Conservation (phyloP, 2,888 invertebrate species). For the Erpobdella octoculata region DNA sequence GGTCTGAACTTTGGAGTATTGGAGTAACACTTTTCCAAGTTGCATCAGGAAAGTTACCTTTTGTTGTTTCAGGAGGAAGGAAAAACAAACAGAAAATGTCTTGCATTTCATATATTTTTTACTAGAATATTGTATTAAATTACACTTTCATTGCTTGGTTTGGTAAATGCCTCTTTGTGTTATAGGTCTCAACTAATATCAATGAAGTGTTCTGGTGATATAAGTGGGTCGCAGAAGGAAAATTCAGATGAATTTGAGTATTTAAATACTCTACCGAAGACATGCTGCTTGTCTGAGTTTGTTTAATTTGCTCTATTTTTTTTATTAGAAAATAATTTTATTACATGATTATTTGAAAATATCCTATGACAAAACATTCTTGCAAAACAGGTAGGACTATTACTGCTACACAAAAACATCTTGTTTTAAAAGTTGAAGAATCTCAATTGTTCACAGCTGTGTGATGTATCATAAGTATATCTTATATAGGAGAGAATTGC, state of each 20-base stretch:
- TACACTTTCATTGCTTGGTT: neutral
- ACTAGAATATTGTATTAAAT: neutral
- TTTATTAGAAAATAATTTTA: no score
- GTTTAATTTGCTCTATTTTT: neutral
- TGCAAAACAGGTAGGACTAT: no score
- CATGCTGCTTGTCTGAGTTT: slow-evolving; percentile 14
- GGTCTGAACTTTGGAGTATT: slow-evolving; percentile 22
- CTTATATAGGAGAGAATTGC: no score
- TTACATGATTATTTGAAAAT: no score
- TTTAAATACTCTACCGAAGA: neutral
- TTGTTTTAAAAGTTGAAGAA: no score
- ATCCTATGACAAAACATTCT: no score
- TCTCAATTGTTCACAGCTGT: no score
- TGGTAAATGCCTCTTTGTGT: neutral
- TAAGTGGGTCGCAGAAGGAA: neutral
- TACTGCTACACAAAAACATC: no score
- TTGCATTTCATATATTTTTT: neutral
- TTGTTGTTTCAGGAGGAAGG: slow-evolving; percentile 20
- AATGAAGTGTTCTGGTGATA: neutral
- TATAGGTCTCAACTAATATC: slow-evolving; percentile 14
- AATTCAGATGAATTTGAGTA: slow-evolving; percentile 10
- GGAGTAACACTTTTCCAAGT: slow-evolving; percentile 23
- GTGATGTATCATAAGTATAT: no score
- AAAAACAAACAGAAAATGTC: slow-evolving; percentile 7
- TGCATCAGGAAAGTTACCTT: slow-evolving; percentile 12